Percentiles rank a stretch among this genome's conserved stretches.
phyloP scores from a whole-genome alignment of 1,140 invertebrate genomes.

The Leptonema lineaticorne region DNA sequence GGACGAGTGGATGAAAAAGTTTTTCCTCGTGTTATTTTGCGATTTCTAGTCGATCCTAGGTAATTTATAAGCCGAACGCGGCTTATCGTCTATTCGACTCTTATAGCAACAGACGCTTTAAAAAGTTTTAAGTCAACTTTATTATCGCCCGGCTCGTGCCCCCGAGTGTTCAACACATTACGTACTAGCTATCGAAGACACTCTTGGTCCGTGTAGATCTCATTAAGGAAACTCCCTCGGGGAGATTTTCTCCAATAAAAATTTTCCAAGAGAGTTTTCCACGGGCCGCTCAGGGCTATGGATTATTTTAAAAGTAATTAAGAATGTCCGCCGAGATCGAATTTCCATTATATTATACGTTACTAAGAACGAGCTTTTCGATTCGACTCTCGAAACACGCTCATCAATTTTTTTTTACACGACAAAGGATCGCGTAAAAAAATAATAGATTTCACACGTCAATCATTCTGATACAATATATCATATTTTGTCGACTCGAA shows the following conservation, averaged over 20 bases:
- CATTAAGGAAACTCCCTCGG: slow-evolving; percentile 22
- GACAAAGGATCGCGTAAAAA: too few relatives aligned
- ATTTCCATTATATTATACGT: slow-evolving; percentile 13
- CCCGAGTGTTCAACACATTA: slow-evolving; percentile 18
- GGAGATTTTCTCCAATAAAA: slow-evolving; percentile 11
- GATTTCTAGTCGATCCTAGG: too few relatives aligned
- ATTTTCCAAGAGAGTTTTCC: slow-evolving; percentile 19
- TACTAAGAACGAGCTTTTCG: neutral
- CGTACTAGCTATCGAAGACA: slow-evolving; percentile 18
- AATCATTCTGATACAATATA: too few relatives aligned
- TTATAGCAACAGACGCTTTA: slow-evolving; percentile 12
- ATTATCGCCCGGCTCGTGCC: slow-evolving; percentile 17
- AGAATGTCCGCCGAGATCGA: slow-evolving; percentile 11
- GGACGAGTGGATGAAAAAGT: too few relatives aligned
- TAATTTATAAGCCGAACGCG: neutral
- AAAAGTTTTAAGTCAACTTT: slow-evolving; percentile 23
- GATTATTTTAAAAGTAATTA: slow-evolving; percentile 22
- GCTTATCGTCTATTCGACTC: slow-evolving; percentile 4
- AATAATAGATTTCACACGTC: too few relatives aligned
- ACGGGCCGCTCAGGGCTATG: slow-evolving; percentile 10
- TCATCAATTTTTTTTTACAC: too few relatives aligned
- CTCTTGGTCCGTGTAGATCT: slow-evolving; percentile 21
- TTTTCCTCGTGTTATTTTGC: too few relatives aligned
- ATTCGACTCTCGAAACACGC: neutral
- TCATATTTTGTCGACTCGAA: too few relatives aligned